A percentile compares a stretch with the other conserved stretches of the same genome.
Evolutionary conservation across 2,113 vertebrate species (phyloP).

Genomic region (Oreochromis aureus): DNA sequence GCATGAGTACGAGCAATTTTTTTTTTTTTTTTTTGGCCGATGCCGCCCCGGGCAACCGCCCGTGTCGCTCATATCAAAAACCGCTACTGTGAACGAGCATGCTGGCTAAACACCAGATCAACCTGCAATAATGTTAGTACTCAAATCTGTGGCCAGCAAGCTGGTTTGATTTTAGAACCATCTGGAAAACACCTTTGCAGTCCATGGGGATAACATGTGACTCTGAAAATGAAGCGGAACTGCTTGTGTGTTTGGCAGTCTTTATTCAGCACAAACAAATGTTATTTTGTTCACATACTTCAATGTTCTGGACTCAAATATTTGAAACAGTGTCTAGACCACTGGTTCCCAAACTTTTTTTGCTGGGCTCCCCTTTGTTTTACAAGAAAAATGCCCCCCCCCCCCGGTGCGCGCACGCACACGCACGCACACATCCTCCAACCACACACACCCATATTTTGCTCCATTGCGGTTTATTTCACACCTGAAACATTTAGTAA

Average conservation of each 20-base stretch:
- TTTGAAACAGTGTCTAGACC: background rate
- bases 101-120: background rate
- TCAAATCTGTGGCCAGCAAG: background rate
- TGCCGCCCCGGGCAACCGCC: too few relatives aligned
- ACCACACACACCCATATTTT: too few relatives aligned
- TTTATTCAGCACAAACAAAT: conserved; percentile 35
- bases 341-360: too few relatives aligned
- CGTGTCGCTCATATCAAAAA: too few relatives aligned
- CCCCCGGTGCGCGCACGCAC: too few relatives aligned
- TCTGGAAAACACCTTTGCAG: conserved; percentile 46
- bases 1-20: too few relatives aligned
- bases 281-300: background rate
- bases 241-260: conserved; percentile 13
- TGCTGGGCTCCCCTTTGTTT: too few relatives aligned
- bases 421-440: too few relatives aligned
- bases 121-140: background rate
- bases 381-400: too few relatives aligned
- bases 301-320: background rate
- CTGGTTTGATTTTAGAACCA: conserved; percentile 23
- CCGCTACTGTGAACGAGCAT: background rate
- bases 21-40: too few relatives aligned
- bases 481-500: too few relatives aligned
- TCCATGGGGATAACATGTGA: conserved; percentile 32
- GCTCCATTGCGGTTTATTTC: too few relatives aligned
- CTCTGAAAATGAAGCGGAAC: background rate